Conservation (phyloP, 2,113 vertebrate genomes). For the Hoplias malabaricus region DNA sequence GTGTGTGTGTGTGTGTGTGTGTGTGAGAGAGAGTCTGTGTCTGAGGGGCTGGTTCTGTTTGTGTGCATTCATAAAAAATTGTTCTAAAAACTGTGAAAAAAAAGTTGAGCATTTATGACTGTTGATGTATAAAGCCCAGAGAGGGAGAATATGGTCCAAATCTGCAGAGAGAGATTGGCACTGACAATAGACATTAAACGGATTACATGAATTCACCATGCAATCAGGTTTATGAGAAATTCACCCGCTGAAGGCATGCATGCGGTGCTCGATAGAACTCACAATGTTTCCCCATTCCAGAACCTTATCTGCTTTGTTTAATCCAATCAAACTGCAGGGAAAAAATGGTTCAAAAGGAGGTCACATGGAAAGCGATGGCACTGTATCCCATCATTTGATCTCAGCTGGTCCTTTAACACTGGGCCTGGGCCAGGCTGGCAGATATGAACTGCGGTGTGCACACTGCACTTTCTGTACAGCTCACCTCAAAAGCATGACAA, state of each 20-base stretch:
- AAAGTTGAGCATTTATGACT: conserved; percentile 17
- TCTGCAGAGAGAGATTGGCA: conserved; percentile 50
- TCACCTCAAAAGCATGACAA: conserved; percentile 24
- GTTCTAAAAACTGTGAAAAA: no score
- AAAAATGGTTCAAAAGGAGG: conserved; percentile 51
- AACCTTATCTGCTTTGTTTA: conserved; percentile 57
- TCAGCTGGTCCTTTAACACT: conserved; percentile 15
- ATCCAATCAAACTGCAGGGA: conserved; percentile 50
- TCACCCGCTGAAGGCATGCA: conserved; percentile 39
- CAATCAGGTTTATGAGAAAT: conserved; percentile 56
- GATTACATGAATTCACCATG: conserved; percentile 62
- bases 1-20: no score
- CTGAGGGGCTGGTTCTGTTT: background rate
- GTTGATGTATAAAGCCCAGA: conserved; percentile 36
- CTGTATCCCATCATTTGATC: conserved; percentile 34
- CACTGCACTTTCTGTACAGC: background rate
- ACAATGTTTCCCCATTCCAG: conserved; percentile 41
- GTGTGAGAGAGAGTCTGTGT: no score
- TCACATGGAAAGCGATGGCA: conserved; percentile 37
- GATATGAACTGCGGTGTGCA: background rate
- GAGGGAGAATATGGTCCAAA: conserved; percentile 55
- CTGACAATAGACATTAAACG: conserved; percentile 62
- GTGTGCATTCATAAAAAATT: background rate
- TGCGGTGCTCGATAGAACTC: conserved; percentile 34
- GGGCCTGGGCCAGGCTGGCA: conserved; percentile 7